These are phyloP conservation scores for Oophaga sylvatica DNA, from an alignment of 2,797 vertebrate genomes.

Conservation along the genomic window DNA sequence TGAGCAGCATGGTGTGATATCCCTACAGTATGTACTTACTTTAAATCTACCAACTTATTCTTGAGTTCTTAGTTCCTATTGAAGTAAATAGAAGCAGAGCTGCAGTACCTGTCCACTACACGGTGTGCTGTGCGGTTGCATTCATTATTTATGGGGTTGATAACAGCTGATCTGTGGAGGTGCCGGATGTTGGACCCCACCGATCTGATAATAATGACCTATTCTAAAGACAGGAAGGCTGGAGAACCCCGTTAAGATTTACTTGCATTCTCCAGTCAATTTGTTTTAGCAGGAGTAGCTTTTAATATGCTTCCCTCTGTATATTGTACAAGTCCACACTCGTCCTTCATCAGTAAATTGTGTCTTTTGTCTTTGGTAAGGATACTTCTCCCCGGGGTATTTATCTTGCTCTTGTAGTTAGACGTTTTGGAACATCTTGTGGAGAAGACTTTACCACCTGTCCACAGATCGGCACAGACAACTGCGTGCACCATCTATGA, in stretches of 20 bases:
- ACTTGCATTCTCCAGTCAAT: background rate
- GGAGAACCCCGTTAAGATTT: background rate
- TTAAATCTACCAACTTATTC: background rate
- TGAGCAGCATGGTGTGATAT: constrained; percentile 16
- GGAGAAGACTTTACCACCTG: constrained; percentile 1
- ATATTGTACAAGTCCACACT: too few relatives aligned
- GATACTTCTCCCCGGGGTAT: background rate
- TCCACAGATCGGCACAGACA: background rate
- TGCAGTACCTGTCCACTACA: too few relatives aligned
- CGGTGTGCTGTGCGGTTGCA: too few relatives aligned
- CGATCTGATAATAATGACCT: too few relatives aligned
- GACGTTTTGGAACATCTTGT: background rate
- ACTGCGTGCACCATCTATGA: background rate
- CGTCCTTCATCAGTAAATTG: too few relatives aligned
- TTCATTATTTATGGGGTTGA: too few relatives aligned
- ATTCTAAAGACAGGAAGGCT: too few relatives aligned
- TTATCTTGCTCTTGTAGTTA: background rate
- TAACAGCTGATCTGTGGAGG: too few relatives aligned
- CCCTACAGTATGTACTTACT: background rate
- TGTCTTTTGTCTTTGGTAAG: background rate
- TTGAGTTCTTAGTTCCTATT: too few relatives aligned
- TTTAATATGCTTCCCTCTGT: background rate
- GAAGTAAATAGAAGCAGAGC: too few relatives aligned
- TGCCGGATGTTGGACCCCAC: too few relatives aligned
- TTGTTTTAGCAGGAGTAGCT: background rate